Evolutionary conservation across 2,113 vertebrate species (phyloP), one percentile per base, ranked within the genome.

Genomic region (Lampris megalopsis): DNA sequence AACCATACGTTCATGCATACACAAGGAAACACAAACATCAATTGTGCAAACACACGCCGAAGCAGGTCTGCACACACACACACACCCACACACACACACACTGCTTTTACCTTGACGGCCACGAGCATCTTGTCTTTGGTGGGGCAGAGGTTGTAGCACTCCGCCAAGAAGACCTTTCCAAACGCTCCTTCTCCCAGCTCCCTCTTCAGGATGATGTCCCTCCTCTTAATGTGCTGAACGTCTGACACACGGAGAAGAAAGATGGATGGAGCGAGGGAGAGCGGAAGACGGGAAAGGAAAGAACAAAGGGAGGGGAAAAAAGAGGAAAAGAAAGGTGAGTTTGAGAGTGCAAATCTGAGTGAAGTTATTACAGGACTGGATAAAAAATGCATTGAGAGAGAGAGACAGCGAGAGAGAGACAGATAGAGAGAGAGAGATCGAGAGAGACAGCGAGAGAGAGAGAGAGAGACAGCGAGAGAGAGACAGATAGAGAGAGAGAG

Each of bases 121-220:
- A 92, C 92, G 77, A 93, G 86, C 96, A 98, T 98, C 95, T 98
- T 99, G 94, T 99, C 97, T 64, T 99, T 97, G 90, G 96, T 97
- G 68, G 97, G 97, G 80, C 96, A 96, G 84, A 99, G 96, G 93
- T 99, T 98, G 94, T 99, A 99, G 90, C 98, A 99, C 89, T 99
- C 98, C 1, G 98, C 98, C 90, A 99, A 92, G 92, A 99, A 99
- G 75, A 99, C 98, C 92, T 99, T 99, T 3, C 98, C 98, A n/a
- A 99, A 99, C 47, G 98, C 97, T 77, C 98, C 98, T 89, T 99
- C 98, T 0, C 98, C 98, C 86, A 99, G 91, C 84, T 99, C 98
- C 69, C 98, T 94, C 92, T 99, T 98, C 94, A 99, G 89, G 87
- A 99, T 96, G 88, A 99, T 99, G 94, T 99, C 97, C 88, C 97